These are phyloP conservation scores for Megaustenia siamemsis DNA, from an alignment of 2,888 invertebrate genomes.

Conservation along the genomic window DNA sequence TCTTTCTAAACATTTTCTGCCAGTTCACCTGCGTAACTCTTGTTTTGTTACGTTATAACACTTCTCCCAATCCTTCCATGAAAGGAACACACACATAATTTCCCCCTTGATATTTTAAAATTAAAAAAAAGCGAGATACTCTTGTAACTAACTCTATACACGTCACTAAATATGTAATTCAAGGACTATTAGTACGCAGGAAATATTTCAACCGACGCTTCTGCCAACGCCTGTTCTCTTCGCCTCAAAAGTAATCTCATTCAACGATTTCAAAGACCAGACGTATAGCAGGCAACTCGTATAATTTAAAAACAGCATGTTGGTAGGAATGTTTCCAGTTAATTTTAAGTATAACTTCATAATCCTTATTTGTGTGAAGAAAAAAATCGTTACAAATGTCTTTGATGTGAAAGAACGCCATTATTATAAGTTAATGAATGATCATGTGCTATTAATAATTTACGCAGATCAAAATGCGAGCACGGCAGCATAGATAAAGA, in stretches of 20 bases:
- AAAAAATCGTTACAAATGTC: not conserved
- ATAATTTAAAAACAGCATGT: not conserved
- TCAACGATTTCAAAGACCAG: not conserved
- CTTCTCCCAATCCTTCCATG: too few species aligned
- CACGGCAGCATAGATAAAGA: not conserved
- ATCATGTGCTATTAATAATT: not conserved
- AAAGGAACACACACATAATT: too few species aligned
- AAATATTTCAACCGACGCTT: not conserved
- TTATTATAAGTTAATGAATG: not conserved
- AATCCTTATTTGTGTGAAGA: not conserved
- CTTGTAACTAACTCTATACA: not conserved
- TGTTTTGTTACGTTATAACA: too few species aligned
- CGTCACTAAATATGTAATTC: too few species aligned
- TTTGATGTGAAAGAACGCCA: not conserved
- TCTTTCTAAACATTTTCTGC: too few species aligned
- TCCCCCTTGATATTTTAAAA: too few species aligned
- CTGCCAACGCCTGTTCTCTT: not conserved
- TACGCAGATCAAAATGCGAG: not conserved
- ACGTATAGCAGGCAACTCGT: not conserved
- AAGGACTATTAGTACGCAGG: too few species aligned
- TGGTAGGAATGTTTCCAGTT: not conserved
- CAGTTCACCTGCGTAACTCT: too few species aligned
- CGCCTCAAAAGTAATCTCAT: not conserved
- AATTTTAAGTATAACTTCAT: not conserved
- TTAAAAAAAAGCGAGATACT: too few species aligned